Percentiles rank a stretch among this genome's conserved stretches.
These are phyloP conservation scores for Cydia pomonella DNA, from an alignment of 1,140 invertebrate genomes.

Conservation along the genomic window DNA sequence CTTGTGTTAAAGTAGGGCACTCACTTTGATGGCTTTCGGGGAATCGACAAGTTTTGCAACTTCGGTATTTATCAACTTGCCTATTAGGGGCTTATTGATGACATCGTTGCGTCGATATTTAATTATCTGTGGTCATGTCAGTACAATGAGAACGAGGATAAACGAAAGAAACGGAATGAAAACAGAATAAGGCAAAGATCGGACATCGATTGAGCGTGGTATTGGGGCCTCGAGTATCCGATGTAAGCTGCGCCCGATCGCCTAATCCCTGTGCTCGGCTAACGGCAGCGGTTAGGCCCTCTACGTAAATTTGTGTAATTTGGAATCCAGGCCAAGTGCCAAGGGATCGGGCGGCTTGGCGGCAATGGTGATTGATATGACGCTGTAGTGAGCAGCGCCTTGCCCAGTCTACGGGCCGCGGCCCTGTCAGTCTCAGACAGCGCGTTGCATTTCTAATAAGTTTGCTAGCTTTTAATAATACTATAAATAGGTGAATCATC, in stretches of 20 bases:
- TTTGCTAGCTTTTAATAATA: conserved; percentile 34
- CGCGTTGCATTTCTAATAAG: conserved; percentile 67
- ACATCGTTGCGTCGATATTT: conserved; percentile 30
- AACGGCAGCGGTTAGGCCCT: conserved; percentile 68
- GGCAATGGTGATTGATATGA: conserved; percentile 79
- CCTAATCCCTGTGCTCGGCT: conserved; percentile 67
- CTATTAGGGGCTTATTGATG: conserved; percentile 66
- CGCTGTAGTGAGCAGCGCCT: conserved; percentile 60
- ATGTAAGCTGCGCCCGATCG: conserved; percentile 65
- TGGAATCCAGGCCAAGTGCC: conserved; percentile 78
- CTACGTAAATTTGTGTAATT: conserved; percentile 79
- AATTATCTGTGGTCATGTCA: conserved; percentile 30
- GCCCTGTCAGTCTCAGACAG: conserved; percentile 56
- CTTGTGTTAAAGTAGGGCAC: conserved; percentile 74
- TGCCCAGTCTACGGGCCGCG: conserved; percentile 45
- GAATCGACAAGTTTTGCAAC: conserved; percentile 70
- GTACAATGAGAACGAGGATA: background rate
- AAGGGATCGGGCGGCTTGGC: conserved; percentile 71
- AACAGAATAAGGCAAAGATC: conserved; percentile 45
- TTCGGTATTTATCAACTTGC: conserved; percentile 77
- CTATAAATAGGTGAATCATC: conserved; percentile 1
- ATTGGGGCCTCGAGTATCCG: conserved; percentile 61
- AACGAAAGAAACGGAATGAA: conserved; percentile 17
- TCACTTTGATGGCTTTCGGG: conserved; percentile 71
- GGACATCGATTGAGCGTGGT: conserved; percentile 65